These are phyloP conservation scores for Ambastaia sidthimunki DNA, from an alignment of 2,797 vertebrate genomes.

Conservation along the genomic window DNA sequence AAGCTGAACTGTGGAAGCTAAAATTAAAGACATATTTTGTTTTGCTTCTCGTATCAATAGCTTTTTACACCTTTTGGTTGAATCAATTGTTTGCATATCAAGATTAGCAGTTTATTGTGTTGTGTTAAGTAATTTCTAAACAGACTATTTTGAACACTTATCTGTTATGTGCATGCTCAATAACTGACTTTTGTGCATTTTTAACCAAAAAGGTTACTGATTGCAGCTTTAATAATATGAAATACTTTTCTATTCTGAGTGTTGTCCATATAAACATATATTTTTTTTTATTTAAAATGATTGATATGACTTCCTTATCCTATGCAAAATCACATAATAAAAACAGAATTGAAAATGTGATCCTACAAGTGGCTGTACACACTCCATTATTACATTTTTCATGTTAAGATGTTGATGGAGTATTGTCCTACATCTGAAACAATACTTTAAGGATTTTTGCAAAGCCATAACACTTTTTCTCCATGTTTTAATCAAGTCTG, in stretches of 20 bases:
- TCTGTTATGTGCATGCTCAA: too few species aligned
- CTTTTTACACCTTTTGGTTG: not conserved
- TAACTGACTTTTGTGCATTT: too few species aligned
- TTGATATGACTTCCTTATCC: too few species aligned
- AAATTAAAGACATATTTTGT: slow-evolving; percentile 30
- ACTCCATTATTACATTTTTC: not conserved
- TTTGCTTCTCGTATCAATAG: not conserved
- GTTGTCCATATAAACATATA: too few species aligned
- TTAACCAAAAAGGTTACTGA: too few species aligned
- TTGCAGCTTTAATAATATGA: too few species aligned
- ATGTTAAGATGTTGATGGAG: not conserved
- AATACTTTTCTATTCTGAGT: too few species aligned
- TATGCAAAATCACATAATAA: too few species aligned
- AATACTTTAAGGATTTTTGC: slow-evolving; percentile 1
- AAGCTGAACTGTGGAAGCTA: slow-evolving; percentile 43
- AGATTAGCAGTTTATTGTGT: not conserved
- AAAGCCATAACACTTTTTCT: slow-evolving; percentile 27
- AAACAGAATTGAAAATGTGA: too few species aligned
- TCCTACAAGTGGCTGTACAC: too few species aligned
- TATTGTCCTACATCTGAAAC: not conserved
- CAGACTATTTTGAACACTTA: too few species aligned
- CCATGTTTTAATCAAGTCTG: slow-evolving; percentile 14
- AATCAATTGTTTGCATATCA: not conserved
- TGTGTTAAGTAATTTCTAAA: not conserved
- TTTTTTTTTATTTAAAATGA: too few species aligned